phyloP scores from a whole-genome alignment of 2,888 invertebrate genomes.

The Linnaemya vulpina region DNA sequence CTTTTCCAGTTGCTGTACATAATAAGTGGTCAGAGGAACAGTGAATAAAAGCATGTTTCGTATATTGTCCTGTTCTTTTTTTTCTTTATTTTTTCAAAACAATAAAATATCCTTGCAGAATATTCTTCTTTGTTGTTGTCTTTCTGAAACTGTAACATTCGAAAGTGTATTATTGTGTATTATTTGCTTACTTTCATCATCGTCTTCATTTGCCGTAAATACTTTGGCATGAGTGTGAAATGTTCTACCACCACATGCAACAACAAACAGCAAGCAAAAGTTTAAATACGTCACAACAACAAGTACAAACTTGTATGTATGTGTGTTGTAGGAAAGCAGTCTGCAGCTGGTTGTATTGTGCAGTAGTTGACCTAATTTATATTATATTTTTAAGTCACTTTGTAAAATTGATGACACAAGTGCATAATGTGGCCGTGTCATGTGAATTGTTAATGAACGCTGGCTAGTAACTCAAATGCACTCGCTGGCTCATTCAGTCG shows the following conservation, averaged over 20 bases:
- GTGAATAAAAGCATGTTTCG: conserved; percentile 3
- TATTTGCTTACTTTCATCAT: conserved; percentile 50
- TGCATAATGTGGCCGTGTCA: conserved; percentile 70
- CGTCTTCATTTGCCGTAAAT: conserved; percentile 32
- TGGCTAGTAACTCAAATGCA: conserved; percentile 75
- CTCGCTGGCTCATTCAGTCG: conserved; percentile 24
- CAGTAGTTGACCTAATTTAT: conserved; percentile 70
- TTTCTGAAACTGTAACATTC: conserved; percentile 30
- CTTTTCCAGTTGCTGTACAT: conserved; percentile 28
- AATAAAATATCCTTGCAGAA: conserved; percentile 34
- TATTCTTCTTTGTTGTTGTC: background rate
- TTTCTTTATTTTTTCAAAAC: conserved; percentile 45
- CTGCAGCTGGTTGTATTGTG: conserved; percentile 25
- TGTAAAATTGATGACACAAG: conserved; percentile 71
- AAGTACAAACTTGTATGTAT: background rate
- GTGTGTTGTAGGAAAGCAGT: conserved; percentile 24
- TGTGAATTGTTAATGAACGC: conserved; percentile 74
- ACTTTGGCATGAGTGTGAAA: conserved; percentile 20
- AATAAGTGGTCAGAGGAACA: conserved; percentile 50
- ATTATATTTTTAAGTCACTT: conserved; percentile 70
- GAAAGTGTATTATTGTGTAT: conserved; percentile 44
- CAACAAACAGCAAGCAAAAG: conserved; percentile 21
- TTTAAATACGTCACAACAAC: conserved; percentile 26
- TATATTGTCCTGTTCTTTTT: conserved; percentile 14
- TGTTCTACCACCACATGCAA: conserved; percentile 8